Evolutionary conservation across 2,888 invertebrate genomes (phyloP), one percentile per base, ranked within the genome.

Genomic region (Nephrotoma guestfalica): DNA sequence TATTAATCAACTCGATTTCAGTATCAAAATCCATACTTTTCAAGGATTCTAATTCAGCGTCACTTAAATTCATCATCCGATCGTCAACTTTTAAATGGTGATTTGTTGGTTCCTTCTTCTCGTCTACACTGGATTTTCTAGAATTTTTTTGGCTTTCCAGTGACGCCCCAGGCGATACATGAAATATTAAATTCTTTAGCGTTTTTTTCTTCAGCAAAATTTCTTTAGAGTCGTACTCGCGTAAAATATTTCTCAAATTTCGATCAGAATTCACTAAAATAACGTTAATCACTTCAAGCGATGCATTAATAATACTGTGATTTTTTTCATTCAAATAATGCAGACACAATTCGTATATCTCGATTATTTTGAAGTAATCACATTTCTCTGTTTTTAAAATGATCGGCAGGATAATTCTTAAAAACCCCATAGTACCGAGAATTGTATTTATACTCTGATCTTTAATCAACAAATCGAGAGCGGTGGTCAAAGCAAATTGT

Each of bases 221-320:
- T 88, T 91, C 91, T 89, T 90, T 90, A 89, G 91, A 91, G 9
- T 51, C 86, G 6, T 51, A 51, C 9, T 57, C 41, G 5, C 57
- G 40, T 15, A 88, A 11, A n/a, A 88, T 43, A 9, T 83, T 83
- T 51, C 86, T 86, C 11, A 88, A 30, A 43, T 86, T 84, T 5
- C 15, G 11, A 7, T 86, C 45, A 7, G 85, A 18, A n/a, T 86
- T 87, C 88, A 89, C 90, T 42, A 92, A 89, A 88, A 92, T 90
- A 87, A 91, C 90, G 89, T 90, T 91, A 88, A 91, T 90, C 88
- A 91, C 91, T 91, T 99, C 98, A 90, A 98, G 93, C 18, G 97
- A 94, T 0, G 97, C 95, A 90, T 97, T 97, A 88, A 97, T 95
- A 87, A 97, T 94, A 91, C 97, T 97, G 91, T 98, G 98, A 91